Conservation (phyloP, 1,140 invertebrate species). For the Caerostris darwini region DNA sequence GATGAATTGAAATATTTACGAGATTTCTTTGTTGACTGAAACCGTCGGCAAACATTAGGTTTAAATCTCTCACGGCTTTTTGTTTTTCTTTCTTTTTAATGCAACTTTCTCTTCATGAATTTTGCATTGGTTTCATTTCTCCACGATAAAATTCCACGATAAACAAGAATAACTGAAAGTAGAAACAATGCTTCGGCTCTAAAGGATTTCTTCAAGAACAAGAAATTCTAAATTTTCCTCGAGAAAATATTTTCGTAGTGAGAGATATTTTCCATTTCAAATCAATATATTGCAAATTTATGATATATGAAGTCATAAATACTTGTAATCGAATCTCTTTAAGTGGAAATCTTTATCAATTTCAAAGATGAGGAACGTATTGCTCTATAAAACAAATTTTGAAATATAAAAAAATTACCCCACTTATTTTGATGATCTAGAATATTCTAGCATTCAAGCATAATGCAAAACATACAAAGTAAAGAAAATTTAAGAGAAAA, state of each 20-base stretch:
- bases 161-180: neutral
- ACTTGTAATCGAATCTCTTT: too few species aligned
- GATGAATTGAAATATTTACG: neutral
- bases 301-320: too few species aligned
- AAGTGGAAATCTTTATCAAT: too few species aligned
- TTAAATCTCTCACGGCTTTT: neutral
- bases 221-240: neutral
- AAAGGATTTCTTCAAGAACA: neutral
- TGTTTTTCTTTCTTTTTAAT: neutral
- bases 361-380: too few species aligned
- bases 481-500: too few species aligned
- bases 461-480: too few species aligned
- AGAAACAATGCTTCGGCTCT: neutral
- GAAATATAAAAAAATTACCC: too few species aligned
- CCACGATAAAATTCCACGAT: neutral
- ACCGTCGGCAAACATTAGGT: neutral
- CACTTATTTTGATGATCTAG: too few species aligned
- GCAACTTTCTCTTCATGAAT: neutral
- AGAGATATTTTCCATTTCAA: neutral
- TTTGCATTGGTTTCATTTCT: neutral
- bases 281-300: neutral
- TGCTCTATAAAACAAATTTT: too few species aligned
- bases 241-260: neutral
- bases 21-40: neutral
- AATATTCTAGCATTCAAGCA: too few species aligned